phyloP scores from a whole-genome alignment of 1,140 invertebrate species.

The Aporrectodea caliginosa region DNA sequence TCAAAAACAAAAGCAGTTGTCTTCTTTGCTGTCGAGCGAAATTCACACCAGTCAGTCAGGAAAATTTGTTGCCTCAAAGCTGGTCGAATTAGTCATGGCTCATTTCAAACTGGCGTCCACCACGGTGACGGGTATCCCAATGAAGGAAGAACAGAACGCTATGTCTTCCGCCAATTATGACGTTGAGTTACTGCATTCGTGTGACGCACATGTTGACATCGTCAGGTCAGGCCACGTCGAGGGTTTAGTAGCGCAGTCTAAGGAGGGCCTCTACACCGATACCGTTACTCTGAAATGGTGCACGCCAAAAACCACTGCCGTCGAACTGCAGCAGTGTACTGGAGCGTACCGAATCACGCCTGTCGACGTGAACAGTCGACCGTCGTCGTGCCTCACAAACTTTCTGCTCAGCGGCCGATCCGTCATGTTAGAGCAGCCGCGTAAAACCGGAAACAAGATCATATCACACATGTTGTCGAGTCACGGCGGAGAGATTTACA shows the following conservation, averaged over 20 bases:
- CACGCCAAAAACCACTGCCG: constrained; percentile 76
- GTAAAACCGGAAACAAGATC: constrained; percentile 79
- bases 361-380: constrained; percentile 87
- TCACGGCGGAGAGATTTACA: constrained; percentile 93
- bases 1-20: constrained; percentile 57
- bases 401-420: constrained; percentile 82
- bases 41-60: constrained; percentile 68
- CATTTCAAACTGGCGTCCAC: constrained; percentile 92
- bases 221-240: constrained; percentile 60
- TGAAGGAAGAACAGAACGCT: constrained; percentile 99
- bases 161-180: constrained; percentile 97
- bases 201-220: constrained; percentile 74
- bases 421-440: constrained; percentile 88
- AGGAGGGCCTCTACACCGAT: constrained; percentile 67
- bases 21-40: constrained; percentile 65
- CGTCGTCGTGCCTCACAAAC: constrained; percentile 92
- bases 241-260: constrained; percentile 52
- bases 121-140: constrained; percentile 94
- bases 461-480: constrained; percentile 88
- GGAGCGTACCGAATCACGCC: constrained; percentile 86
- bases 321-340: constrained; percentile 69
- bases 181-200: constrained; percentile 88
- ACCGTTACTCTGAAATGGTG: constrained; percentile 91
- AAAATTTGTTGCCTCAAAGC: constrained; percentile 55
- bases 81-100: constrained; percentile 55